Evolutionary conservation across 2,797 vertebrate genomes (phyloP).

Genomic region (Lemur catta): DNA sequence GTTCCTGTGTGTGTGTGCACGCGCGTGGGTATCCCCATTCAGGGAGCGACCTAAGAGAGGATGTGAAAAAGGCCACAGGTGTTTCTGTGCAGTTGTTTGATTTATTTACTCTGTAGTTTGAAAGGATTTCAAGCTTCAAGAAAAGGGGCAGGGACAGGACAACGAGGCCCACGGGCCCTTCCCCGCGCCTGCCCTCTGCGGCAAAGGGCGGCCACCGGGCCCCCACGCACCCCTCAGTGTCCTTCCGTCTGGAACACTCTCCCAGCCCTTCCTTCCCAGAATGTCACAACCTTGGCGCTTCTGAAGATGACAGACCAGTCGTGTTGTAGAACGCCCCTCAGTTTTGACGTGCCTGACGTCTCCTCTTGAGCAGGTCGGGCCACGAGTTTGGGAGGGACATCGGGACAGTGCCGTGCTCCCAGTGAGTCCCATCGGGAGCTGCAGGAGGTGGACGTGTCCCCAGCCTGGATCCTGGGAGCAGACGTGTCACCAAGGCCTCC

Average conservation of each 20-base stretch:
- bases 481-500: no score
- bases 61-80: rapidly evolving
- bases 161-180: neutral
- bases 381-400: neutral
- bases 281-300: neutral
- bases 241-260: neutral
- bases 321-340: neutral
- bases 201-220: rapidly evolving
- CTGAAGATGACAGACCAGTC: neutral
- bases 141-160: neutral
- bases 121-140: neutral
- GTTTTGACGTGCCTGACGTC: neutral
- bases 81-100: neutral
- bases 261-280: neutral
- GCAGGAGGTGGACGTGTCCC: rapidly evolving
- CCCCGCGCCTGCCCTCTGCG: rapidly evolving
- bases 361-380: rapidly evolving
- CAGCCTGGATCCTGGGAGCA: neutral
- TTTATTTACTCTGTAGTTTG: neutral
- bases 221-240: rapidly evolving
- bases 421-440: rapidly evolving
- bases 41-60: no score
- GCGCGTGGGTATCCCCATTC: no score
- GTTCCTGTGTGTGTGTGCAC: no score
- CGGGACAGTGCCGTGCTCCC: rapidly evolving